phyloP scores from a whole-genome alignment of 2,797 vertebrate species.

The Phrynocephalus vlangalii region DNA sequence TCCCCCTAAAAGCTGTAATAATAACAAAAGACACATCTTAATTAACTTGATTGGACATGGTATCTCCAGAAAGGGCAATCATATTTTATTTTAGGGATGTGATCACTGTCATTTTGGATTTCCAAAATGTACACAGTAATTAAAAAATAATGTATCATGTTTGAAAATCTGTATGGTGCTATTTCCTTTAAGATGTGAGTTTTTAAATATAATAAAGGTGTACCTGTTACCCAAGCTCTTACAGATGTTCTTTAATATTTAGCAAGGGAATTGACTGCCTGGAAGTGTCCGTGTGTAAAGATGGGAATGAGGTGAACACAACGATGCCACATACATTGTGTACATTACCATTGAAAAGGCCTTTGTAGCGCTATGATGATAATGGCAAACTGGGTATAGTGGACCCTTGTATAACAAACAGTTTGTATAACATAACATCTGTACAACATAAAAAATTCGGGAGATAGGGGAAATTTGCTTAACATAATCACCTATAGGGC shows the following conservation, averaged over 20 bases:
- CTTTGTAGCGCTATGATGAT: background rate
- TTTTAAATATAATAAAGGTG: conserved; percentile 1
- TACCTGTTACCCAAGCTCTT: conserved; percentile 31
- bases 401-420: too few relatives aligned
- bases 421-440: too few relatives aligned
- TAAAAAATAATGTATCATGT: background rate
- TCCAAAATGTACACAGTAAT: conserved; percentile 35
- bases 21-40: conserved; percentile 21
- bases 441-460: too few relatives aligned
- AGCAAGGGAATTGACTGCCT: conserved; percentile 31
- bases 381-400: background rate
- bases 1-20: conserved; percentile 13
- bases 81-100: conserved; percentile 18
- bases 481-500: too few relatives aligned
- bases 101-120: conserved; percentile 41
- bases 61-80: conserved; percentile 38
- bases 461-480: too few relatives aligned
- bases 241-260: conserved; percentile 39
- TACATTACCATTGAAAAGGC: conserved; percentile 22
- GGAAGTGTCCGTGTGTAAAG: conserved; percentile 48
- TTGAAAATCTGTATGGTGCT: conserved; percentile 33
- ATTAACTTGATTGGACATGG: conserved; percentile 11
- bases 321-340: background rate
- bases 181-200: conserved; percentile 33
- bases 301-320: conserved; percentile 20